These are phyloP conservation scores for Tauraco hartlaubi DNA, from an alignment of 2,797 vertebrate species.

Conservation along the genomic window DNA sequence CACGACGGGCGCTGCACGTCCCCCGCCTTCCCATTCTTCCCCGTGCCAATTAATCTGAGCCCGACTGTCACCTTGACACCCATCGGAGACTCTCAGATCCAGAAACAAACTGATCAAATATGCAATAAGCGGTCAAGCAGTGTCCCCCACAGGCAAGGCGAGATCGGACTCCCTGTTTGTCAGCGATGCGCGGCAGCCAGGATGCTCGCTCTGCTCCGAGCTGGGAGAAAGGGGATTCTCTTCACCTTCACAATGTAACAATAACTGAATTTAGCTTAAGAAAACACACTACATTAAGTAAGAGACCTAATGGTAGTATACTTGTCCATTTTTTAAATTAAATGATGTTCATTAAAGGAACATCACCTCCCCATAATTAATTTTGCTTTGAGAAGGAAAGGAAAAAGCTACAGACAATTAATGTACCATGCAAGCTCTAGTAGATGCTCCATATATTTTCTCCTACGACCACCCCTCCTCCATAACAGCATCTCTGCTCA, in stretches of 20 bases:
- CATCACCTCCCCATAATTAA: conserved; percentile 74
- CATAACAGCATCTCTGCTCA: background rate
- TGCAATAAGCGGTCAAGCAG: conserved; percentile 71
- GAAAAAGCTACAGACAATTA: conserved; percentile 60
- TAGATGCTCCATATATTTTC: conserved; percentile 68
- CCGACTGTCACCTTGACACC: background rate
- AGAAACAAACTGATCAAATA: conserved; percentile 65
- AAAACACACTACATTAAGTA: conserved; percentile 54
- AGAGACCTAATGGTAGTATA: conserved; percentile 8
- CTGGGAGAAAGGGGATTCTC: background rate
- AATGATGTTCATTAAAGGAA: conserved; percentile 76
- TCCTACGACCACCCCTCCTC: conserved; percentile 27
- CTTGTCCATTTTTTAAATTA: conserved; percentile 73
- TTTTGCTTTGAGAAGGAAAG: conserved; percentile 72
- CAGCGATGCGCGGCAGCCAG: background rate
- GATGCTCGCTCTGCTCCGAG: background rate
- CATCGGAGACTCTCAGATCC: conserved; percentile 16
- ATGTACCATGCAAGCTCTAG: conserved; percentile 35
- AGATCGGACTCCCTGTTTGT: background rate
- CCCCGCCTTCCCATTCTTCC: background rate
- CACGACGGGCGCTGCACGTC: rapidly evolving
- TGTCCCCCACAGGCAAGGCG: conserved; percentile 75
- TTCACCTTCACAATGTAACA: background rate
- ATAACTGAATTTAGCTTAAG: background rate
- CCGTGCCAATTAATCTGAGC: background rate